Evolutionary conservation across 2,113 vertebrate species (phyloP), one percentile per base, ranked within the genome.

Genomic region (human (Homo sapiens)): DNA sequence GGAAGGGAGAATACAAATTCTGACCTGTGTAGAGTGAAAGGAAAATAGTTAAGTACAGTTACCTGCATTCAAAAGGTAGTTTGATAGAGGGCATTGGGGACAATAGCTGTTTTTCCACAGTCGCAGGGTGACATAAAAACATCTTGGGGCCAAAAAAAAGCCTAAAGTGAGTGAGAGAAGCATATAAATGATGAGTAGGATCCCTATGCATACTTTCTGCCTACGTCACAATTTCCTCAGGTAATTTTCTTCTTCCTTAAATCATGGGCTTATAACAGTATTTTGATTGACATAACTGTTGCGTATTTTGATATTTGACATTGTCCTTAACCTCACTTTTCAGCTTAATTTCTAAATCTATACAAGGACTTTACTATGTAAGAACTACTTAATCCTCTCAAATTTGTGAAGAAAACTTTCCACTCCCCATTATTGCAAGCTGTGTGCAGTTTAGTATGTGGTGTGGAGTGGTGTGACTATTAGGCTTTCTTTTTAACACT

Each of bases 331-430:
- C 38, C 32, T 16, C 55, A 70, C 38, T 68, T 16, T 48, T 93
- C 1, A 94, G 76, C 20, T 89, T 82, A 72, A 12, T 76, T 70
- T 72, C 55, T 82, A 89, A 94, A 86, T 35, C 10, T n/a, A n/a
- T 38, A 76, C 45, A 23, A 93, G 30, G 35, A 48, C 2, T 70
- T 8, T 59, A 79, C 1, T 48, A 16, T 92, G 11, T 35, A 73
- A 84, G 25, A 72, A 68, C 8, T 85, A 84, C 16, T 38, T 17
- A 86, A 18, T 76, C 48, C 32, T 93, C 38, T 89, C 45, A 73
- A 70, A 78, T 59, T 72, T 90, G 57, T 89, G 38, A 95, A 93
- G 48, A 89, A 75, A 93, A 55, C n/a, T 6, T 88, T 81, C 76
- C 68, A 79, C 3, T 23, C 6, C 5, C 43, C 35, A 82, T 73